Evolutionary conservation across 2,888 invertebrate genomes (phyloP).

Genomic region (Drosophila algonquin): DNA sequence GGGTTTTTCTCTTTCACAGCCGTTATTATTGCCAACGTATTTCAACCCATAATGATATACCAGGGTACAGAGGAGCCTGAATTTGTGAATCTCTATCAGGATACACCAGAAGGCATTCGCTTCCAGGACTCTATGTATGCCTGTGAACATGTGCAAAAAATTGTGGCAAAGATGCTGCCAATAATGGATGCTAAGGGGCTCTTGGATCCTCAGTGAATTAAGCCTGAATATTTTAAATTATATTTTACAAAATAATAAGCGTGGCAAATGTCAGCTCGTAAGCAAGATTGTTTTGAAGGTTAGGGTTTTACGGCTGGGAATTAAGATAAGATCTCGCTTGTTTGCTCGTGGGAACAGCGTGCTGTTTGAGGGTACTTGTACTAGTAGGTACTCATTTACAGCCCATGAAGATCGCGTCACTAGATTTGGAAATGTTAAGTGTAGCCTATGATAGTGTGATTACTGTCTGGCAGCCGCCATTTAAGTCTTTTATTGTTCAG

Average conservation of each 20-base stretch:
- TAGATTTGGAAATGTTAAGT: too few species aligned
- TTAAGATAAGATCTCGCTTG: not conserved
- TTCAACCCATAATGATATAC: conserved; percentile 76
- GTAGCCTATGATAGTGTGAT: not conserved
- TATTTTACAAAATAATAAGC: not conserved
- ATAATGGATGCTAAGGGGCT: conserved; percentile 75
- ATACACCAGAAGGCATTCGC: conserved; percentile 68
- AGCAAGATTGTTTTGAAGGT: not conserved
- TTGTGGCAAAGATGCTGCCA: conserved; percentile 70
- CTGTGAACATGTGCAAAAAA: conserved; percentile 71
- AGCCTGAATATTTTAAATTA: not conserved
- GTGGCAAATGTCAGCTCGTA: not conserved
- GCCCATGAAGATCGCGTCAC: too few species aligned
- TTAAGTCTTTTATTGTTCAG: not conserved
- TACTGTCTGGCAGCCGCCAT: not conserved
- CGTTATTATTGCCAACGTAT: conserved; percentile 65
- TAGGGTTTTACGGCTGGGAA: not conserved
- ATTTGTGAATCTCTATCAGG: conserved; percentile 71
- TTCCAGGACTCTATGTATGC: conserved; percentile 72
- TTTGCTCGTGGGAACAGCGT: not conserved
- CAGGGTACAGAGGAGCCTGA: conserved; percentile 73
- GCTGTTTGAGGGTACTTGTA: too few species aligned
- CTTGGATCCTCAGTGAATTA: conserved; percentile 57
- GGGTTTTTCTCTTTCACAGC: conserved; percentile 37
- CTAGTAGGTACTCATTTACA: too few species aligned